Conservation (phyloP, 1,140 invertebrate genomes). For the Drosophila erecta region DNA sequence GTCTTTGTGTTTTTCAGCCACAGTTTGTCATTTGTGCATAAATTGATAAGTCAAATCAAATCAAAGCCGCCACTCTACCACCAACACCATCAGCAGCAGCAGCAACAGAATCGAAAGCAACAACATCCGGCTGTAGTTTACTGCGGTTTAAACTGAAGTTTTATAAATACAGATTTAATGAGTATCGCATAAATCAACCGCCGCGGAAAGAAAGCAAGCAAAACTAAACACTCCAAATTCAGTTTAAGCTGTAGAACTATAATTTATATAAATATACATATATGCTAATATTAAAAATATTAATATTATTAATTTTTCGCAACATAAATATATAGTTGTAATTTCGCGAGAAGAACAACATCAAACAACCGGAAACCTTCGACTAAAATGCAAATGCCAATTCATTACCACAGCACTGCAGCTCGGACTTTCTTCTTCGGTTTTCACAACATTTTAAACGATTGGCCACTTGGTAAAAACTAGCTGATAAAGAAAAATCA, state of each 20-base stretch:
- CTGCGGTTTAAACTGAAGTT: constrained; percentile 82
- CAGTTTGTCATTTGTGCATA: constrained; percentile 72
- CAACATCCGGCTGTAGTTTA: constrained; percentile 80
- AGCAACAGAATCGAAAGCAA: constrained; percentile 57
- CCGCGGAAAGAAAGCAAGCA: constrained; percentile 43
- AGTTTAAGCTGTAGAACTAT: constrained; percentile 82
- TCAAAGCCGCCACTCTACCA: constrained; percentile 27
- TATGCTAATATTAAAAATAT: constrained; percentile 82
- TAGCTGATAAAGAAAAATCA: constrained; percentile 56
- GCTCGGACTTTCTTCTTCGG: constrained; percentile 39
- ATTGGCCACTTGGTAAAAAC: constrained; percentile 43
- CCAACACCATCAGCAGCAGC: constrained; percentile 38
- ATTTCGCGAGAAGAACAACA: constrained; percentile 51
- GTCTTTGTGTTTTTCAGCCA: constrained; percentile 59
- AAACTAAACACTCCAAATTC: constrained; percentile 80
- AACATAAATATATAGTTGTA: constrained; percentile 80
- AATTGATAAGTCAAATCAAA: constrained; percentile 53
- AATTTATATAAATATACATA: constrained; percentile 82
- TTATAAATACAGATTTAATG: constrained; percentile 68
- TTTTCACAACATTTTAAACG: constrained; percentile 45
- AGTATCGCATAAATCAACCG: constrained; percentile 62
- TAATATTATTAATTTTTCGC: constrained; percentile 82
- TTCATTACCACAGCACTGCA: constrained; percentile 45
- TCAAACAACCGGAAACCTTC: constrained; percentile 33
- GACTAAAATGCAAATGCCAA: constrained; percentile 35